These are phyloP conservation scores for Mizuhopecten yessoensis DNA, from an alignment of 1,140 invertebrate genomes.

Conservation along the genomic window DNA sequence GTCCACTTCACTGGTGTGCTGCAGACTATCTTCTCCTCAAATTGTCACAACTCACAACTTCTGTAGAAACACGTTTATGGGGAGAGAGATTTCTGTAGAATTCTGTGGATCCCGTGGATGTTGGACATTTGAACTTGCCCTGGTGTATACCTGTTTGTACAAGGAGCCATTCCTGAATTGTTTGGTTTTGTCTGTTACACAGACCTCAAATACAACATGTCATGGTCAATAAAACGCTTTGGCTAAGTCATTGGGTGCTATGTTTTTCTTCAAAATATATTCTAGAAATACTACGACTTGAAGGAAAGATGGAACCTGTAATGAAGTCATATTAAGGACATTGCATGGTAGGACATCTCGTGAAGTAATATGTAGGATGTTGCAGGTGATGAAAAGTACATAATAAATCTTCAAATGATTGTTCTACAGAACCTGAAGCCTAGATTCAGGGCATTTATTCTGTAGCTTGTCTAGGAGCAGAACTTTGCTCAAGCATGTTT, in stretches of 20 bases:
- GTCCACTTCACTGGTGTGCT: not conserved
- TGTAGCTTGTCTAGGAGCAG: too few relatives aligned
- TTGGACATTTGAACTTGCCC: not conserved
- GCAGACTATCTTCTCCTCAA: not conserved
- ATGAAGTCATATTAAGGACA: too few relatives aligned
- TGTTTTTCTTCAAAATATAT: not conserved
- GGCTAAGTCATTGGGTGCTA: not conserved
- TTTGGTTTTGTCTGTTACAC: not conserved
- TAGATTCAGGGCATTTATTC: too few relatives aligned
- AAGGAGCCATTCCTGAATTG: conserved; percentile 25
- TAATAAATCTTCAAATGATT: too few relatives aligned
- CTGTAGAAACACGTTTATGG: not conserved
- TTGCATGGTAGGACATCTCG: too few relatives aligned
- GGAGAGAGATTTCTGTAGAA: not conserved
- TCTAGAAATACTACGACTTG: too few relatives aligned
- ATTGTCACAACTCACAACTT: not conserved
- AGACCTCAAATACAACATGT: not conserved
- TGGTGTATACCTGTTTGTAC: not conserved
- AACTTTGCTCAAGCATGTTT: too few relatives aligned
- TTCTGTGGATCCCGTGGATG: not conserved
- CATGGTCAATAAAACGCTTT: conserved; percentile 36
- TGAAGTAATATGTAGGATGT: too few relatives aligned
- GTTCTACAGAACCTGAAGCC: too few relatives aligned
- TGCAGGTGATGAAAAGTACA: too few relatives aligned
- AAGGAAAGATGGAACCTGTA: too few relatives aligned